A percentile compares a stretch with the other conserved stretches of the same genome.
phyloP scores from a whole-genome alignment of 2,888 invertebrate genomes.

The Sepiola atlantica region DNA sequence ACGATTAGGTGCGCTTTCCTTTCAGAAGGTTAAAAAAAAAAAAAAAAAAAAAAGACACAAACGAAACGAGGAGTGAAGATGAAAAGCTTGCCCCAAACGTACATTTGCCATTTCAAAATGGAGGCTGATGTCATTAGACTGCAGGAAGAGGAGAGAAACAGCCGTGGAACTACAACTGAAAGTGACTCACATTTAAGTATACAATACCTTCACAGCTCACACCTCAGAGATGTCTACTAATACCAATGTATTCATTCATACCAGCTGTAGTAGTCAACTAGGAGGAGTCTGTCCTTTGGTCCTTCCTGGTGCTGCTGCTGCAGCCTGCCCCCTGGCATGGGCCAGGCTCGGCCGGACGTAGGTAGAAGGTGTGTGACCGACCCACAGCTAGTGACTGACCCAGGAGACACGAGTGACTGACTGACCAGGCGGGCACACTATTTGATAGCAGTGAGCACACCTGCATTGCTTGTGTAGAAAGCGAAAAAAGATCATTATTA shows the following conservation, averaged over 20 bases:
- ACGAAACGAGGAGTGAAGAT: background rate
- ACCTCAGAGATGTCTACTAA: conserved; percentile 48
- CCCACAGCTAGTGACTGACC: conserved; percentile 47
- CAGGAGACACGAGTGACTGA: conserved; percentile 47
- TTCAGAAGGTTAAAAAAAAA: too few species aligned
- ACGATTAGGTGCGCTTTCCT: too few species aligned
- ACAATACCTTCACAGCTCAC: conserved; percentile 47
- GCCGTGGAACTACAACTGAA: conserved; percentile 46
- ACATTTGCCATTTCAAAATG: conserved; percentile 33
- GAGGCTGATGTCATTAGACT: conserved; percentile 42
- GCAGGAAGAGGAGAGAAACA: conserved; percentile 42
- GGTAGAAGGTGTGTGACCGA: conserved; percentile 44
- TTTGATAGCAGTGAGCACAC: conserved; percentile 48
- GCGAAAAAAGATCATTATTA: conserved; percentile 45
- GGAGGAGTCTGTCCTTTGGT: conserved; percentile 47
- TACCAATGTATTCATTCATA: conserved; percentile 48
- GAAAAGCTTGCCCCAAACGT: conserved; percentile 33
- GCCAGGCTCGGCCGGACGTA: conserved; percentile 42
- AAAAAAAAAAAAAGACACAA: background rate
- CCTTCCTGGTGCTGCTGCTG: conserved; percentile 46
- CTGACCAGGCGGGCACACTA: conserved; percentile 47
- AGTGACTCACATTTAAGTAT: conserved; percentile 48
- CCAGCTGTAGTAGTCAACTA: conserved; percentile 46
- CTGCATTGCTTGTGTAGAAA: conserved; percentile 48
- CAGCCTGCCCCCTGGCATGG: conserved; percentile 43